phyloP scores from a whole-genome alignment of 2,113 vertebrate species.

The Xiphophorus hellerii region DNA sequence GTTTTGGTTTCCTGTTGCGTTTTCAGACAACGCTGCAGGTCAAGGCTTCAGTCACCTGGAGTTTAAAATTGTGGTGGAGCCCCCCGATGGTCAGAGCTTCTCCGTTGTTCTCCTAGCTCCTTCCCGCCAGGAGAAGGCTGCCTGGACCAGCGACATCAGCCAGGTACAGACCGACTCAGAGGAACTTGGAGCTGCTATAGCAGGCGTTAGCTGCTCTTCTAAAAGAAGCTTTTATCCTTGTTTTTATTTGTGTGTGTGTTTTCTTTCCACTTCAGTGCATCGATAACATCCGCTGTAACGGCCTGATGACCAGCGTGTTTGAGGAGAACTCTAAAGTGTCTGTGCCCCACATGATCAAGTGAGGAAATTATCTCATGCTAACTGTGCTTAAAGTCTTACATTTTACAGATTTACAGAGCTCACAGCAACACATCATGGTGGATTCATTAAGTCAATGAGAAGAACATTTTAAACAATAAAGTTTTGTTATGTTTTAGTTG shows the following conservation, averaged over 20 bases:
- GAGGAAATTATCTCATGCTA: conserved; percentile 64
- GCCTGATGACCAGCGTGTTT: conserved; percentile 97
- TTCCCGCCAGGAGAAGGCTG: conserved; percentile 94
- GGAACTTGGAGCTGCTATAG: not conserved
- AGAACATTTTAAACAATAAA: too few relatives aligned
- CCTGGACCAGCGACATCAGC: conserved; percentile 97
- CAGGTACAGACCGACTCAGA: conserved; percentile 80
- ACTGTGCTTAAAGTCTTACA: too few relatives aligned
- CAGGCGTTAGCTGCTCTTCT: not conserved
- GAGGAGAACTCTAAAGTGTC: conserved; percentile 98
- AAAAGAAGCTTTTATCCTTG: not conserved
- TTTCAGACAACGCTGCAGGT: conserved; percentile 86
- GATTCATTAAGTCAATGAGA: too few relatives aligned
- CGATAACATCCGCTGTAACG: conserved; percentile 97
- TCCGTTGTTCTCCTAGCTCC: conserved; percentile 92
- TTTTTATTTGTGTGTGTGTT: not conserved
- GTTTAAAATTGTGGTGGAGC: conserved; percentile 93
- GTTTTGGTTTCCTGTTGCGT: conserved; percentile 1
- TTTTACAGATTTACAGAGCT: too few relatives aligned
- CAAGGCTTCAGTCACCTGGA: conserved; percentile 93
- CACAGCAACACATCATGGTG: too few relatives aligned
- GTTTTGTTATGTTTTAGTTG: too few relatives aligned
- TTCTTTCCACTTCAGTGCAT: conserved; percentile 83
- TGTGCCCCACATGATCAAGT: conserved; percentile 99
- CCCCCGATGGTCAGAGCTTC: conserved; percentile 84